Evolutionary conservation across 2,888 invertebrate genomes (phyloP).

Genomic region (Tetropium fuscum): DNA sequence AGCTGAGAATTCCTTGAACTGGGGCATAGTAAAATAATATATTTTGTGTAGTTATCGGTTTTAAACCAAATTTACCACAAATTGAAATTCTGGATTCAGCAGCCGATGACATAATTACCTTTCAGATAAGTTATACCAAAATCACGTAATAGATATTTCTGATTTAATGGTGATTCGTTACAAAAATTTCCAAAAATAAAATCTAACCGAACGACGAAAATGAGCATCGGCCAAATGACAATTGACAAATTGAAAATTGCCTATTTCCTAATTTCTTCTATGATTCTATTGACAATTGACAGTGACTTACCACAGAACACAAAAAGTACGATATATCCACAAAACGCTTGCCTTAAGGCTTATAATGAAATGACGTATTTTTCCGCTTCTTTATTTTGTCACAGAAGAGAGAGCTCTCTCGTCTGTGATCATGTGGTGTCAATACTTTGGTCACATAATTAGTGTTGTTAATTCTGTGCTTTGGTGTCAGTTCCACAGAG

Average conservation of each 20-base stretch:
- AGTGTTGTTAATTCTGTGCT: no score
- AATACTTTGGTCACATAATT: no score
- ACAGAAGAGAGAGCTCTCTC: no score
- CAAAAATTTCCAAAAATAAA: slow-evolving; percentile 33
- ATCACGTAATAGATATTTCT: slow-evolving; percentile 13
- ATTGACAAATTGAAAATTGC: background rate
- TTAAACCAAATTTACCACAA: slow-evolving; percentile 66
- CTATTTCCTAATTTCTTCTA: background rate
- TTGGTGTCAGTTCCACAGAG: no score
- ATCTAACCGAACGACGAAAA: background rate
- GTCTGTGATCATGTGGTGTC: no score
- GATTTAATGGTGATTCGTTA: slow-evolving; percentile 12
- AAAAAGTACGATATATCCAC: no score
- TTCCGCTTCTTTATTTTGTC: no score
- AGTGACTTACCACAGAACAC: no score
- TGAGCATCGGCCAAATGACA: slow-evolving; percentile 5
- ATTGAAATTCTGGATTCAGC: slow-evolving; percentile 52
- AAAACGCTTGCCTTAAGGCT: no score
- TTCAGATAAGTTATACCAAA: slow-evolving; percentile 1
- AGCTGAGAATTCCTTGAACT: slow-evolving; percentile 79
- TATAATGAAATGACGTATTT: no score
- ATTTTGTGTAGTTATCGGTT: slow-evolving; percentile 79
- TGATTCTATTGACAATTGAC: background rate
- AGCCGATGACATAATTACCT: slow-evolving; percentile 50
- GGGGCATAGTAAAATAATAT: slow-evolving; percentile 82